These are phyloP conservation scores for Gila orcuttii DNA, from an alignment of 2,113 vertebrate species.

Conservation along the genomic window DNA sequence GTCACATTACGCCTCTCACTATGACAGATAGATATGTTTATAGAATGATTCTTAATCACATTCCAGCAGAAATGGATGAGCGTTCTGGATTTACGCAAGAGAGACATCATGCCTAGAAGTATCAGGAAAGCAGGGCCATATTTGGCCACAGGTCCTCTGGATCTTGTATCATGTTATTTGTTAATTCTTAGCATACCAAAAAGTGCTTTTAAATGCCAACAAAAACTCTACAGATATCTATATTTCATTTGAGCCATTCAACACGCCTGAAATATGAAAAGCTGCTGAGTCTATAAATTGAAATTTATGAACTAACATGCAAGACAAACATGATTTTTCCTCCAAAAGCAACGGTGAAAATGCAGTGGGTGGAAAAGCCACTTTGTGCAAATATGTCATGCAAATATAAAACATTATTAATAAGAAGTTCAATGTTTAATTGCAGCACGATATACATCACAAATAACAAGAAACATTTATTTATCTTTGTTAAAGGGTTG, in stretches of 20 bases:
- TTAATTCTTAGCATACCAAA: conserved; percentile 67
- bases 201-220: conserved; percentile 51
- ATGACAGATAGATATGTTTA: conserved; percentile 32
- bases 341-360: background rate
- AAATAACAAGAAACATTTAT: background rate
- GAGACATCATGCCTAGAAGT: conserved; percentile 67
- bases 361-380: background rate
- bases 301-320: background rate
- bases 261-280: background rate
- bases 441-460: background rate
- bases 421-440: background rate
- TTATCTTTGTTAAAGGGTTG: background rate
- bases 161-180: conserved; percentile 66
- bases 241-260: conserved; percentile 23
- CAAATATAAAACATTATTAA: background rate
- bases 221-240: conserved; percentile 11
- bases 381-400: background rate
- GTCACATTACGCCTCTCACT: conserved; percentile 1
- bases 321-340: conserved; percentile 8
- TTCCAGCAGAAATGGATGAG: conserved; percentile 68
- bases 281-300: conserved; percentile 7
- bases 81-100: conserved; percentile 61
- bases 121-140: conserved; percentile 71
- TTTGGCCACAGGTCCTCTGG: conserved; percentile 67
- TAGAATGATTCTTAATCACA: conserved; percentile 42